Conservation (phyloP, 2,113 vertebrate genomes). For the Crotalus helleri region DNA sequence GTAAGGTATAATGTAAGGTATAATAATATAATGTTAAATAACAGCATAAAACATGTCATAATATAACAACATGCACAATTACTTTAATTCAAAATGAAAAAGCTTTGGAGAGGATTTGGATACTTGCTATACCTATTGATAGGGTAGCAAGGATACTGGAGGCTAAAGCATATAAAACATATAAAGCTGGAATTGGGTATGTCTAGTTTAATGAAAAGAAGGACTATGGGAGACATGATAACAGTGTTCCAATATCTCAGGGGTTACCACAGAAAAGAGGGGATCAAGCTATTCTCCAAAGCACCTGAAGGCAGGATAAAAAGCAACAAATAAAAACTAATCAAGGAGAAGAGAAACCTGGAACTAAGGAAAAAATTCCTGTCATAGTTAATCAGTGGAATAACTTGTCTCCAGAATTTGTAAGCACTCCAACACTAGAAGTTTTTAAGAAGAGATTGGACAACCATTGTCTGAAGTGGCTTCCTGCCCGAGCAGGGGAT, state of each 20-base stretch:
- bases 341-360: neutral
- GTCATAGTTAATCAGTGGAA: neutral
- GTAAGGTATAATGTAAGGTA: neutral
- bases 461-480: neutral
- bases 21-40: neutral
- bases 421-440: neutral
- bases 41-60: neutral
- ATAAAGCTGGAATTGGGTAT: neutral
- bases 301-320: neutral
- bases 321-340: neutral
- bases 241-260: neutral
- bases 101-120: neutral
- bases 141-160: neutral
- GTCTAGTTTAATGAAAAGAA: neutral
- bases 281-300: neutral
- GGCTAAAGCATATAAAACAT: neutral
- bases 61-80: neutral
- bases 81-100: neutral
- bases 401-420: neutral
- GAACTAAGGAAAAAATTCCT: neutral
- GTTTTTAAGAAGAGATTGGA: neutral
- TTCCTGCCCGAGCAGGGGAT: neutral
- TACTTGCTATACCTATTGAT: neutral
- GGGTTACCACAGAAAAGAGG: neutral
- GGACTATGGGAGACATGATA: neutral